phyloP scores from a whole-genome alignment of 2,888 invertebrate genomes.

The Tachina fera region DNA sequence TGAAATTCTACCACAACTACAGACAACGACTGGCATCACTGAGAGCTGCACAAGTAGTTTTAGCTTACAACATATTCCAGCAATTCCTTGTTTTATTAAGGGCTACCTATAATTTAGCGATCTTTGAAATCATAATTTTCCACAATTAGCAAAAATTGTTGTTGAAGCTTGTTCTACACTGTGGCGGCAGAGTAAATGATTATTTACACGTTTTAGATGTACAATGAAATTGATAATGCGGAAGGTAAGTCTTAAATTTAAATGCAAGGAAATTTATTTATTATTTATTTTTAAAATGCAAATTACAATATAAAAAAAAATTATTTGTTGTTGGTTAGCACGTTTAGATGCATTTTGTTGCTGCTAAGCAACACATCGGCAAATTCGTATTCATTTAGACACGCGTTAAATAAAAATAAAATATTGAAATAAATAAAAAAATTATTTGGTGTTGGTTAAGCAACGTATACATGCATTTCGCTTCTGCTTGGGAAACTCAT shows the following conservation, averaged over 20 bases:
- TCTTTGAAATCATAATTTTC: background rate
- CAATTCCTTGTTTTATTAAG: background rate
- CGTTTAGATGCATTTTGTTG: no score
- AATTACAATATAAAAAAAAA: no score
- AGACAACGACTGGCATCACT: background rate
- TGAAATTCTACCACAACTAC: background rate
- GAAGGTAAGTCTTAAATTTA: slow-evolving; percentile 53
- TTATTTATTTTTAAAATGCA: no score
- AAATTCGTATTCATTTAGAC: no score
- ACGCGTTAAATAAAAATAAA: no score
- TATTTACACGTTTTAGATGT: slow-evolving; percentile 57
- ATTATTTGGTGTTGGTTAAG: no score
- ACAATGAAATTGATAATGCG: slow-evolving; percentile 66
- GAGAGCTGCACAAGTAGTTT: background rate
- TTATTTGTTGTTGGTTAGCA: no score
- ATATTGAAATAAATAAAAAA: no score
- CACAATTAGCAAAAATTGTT: background rate
- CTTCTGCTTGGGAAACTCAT: no score
- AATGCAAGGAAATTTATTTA: no score
- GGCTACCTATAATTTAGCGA: background rate
- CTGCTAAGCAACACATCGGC: no score
- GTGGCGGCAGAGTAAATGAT: slow-evolving; percentile 63
- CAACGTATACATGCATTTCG: no score
- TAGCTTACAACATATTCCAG: background rate
- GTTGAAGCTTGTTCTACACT: background rate